phyloP scores from a whole-genome alignment of 37 sponge, comb jelly and placozoan genomes.

The Beroe forskalii region DNA sequence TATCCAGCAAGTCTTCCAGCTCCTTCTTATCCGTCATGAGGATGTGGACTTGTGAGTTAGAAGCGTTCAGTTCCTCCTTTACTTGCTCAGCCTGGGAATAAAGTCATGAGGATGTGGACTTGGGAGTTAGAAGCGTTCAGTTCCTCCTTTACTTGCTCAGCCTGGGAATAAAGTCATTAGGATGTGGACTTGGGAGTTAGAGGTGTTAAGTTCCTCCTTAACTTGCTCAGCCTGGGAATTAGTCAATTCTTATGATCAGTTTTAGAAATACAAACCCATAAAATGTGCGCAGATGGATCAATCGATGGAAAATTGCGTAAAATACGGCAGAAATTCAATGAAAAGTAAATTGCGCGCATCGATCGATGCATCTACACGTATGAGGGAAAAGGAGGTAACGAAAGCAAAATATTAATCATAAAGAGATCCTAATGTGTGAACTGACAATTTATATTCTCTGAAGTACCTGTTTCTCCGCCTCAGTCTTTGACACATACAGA shows the following conservation, averaged over 20 bases:
- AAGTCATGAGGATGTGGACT: background rate
- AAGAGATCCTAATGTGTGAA: no score
- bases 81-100: background rate
- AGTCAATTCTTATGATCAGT: background rate
- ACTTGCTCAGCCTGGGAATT: background rate
- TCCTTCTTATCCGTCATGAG: constrained; percentile 44
- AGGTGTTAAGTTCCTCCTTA: constrained; percentile 37
- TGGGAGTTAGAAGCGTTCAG: constrained; percentile 37
- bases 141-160: background rate
- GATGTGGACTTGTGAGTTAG: constrained; percentile 18
- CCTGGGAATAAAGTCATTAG: background rate
- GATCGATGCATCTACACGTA: no score
- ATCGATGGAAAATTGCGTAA: no score
- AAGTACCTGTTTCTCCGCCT: background rate
- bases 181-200: constrained; percentile 8
- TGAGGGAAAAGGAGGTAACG: no score
- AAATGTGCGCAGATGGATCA: no score
- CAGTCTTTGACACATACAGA: background rate
- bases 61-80: constrained; percentile 38
- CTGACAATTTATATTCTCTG: no score
- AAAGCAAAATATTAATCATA: no score
- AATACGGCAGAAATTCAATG: no score
- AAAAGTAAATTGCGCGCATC: no score
- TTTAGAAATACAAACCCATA: no score
- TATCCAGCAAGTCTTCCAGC: background rate